Conservation (phyloP, 2,888 invertebrate genomes). For the Taenaris catops region DNA sequence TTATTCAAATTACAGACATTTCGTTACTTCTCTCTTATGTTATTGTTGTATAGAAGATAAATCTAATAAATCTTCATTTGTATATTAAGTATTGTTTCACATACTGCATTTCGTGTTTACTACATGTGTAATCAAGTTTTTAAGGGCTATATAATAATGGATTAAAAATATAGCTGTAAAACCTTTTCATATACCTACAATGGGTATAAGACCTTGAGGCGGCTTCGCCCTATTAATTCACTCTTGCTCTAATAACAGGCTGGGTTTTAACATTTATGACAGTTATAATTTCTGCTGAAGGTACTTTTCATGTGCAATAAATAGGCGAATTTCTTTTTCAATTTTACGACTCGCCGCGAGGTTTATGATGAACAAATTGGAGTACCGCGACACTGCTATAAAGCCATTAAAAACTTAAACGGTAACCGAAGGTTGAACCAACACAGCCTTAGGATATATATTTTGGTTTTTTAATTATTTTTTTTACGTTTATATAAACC, state of each 20-base stretch:
- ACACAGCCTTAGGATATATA: neutral
- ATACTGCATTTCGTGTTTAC: too few relatives aligned
- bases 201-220: conserved; percentile 8
- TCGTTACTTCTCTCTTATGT: too few relatives aligned
- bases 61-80: too few relatives aligned
- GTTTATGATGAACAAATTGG: conserved; percentile 64
- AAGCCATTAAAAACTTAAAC: conserved; percentile 46
- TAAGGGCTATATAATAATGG: conserved; percentile 1
- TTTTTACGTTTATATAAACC: too few relatives aligned
- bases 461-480: too few relatives aligned
- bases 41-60: too few relatives aligned
- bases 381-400: conserved; percentile 42
- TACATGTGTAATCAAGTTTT: neutral
- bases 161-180: conserved; percentile 1
- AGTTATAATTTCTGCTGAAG: conserved; percentile 35
- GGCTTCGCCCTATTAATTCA: conserved; percentile 8
- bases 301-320: conserved; percentile 34
- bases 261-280: conserved; percentile 35
- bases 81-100: too few relatives aligned
- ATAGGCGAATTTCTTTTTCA: conserved; percentile 36
- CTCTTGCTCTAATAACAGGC: conserved; percentile 18
- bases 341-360: conserved; percentile 43
- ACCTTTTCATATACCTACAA: neutral
- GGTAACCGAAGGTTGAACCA: conserved; percentile 14
- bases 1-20: too few relatives aligned